Evolutionary conservation across 2,797 vertebrate species (phyloP).

Genomic region (Lacerta agilis): DNA sequence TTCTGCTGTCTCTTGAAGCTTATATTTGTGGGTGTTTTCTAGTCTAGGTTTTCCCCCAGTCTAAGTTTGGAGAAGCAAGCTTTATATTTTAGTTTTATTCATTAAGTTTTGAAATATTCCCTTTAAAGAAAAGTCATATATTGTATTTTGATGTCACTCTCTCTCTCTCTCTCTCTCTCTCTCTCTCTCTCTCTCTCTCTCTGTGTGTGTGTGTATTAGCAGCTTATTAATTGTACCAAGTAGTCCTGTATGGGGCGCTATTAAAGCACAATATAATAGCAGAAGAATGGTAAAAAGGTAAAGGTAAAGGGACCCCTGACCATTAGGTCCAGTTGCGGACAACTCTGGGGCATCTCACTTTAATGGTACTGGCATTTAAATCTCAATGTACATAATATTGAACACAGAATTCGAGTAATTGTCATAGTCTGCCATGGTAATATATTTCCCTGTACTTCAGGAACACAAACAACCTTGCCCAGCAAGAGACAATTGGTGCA

Average conservation of each 20-base stretch:
- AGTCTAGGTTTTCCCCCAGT: no score
- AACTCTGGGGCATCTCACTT: no score
- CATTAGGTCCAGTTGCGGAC: no score
- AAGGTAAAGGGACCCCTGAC: no score
- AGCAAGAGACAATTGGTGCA: not conserved
- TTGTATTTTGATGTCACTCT: not conserved
- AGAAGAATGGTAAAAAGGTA: no score
- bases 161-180: no score
- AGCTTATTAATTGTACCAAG: not conserved
- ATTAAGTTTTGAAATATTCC: no score
- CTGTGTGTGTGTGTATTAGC: not conserved
- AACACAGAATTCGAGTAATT: not conserved
- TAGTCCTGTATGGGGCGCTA: no score
- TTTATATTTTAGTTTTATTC: not conserved
- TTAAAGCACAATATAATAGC: no score
- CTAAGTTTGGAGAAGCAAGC: not conserved
- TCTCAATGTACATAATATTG: not conserved
- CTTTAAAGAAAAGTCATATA: not conserved
- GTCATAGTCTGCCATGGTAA: not conserved
- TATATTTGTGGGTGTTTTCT: not conserved
- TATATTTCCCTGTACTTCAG: not conserved
- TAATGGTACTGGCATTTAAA: not conserved
- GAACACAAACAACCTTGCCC: not conserved
- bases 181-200: no score
- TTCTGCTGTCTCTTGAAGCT: not conserved